Conservation (phyloP, 2,888 invertebrate species). For the Phortica okadai region DNA sequence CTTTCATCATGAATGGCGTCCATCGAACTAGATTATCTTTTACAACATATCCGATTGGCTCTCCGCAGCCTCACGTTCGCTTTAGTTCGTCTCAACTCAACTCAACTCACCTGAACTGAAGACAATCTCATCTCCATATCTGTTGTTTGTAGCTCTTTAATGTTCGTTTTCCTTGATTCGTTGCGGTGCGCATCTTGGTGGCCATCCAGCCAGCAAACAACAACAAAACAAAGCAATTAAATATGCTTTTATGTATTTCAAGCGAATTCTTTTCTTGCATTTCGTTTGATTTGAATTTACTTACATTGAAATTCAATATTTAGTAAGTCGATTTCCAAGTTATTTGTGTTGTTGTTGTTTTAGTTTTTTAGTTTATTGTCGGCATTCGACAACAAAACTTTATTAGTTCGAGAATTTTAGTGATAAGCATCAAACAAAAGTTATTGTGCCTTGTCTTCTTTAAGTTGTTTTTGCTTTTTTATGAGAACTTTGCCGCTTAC, state of each 20-base stretch:
- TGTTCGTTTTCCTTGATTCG: too few relatives aligned
- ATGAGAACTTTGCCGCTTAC: not conserved
- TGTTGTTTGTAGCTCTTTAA: not conserved
- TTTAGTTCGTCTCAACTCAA: not conserved
- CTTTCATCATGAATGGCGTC: not conserved
- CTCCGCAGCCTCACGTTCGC: not conserved
- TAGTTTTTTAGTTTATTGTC: not conserved
- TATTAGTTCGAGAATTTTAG: slow-evolving; percentile 14
- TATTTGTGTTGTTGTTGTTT: slow-evolving; percentile 49
- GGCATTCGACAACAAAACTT: not conserved
- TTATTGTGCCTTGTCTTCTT: not conserved
- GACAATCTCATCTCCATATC: not conserved
- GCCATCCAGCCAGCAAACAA: too few relatives aligned
- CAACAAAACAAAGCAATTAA: slow-evolving; percentile 56
- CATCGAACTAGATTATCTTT: not conserved
- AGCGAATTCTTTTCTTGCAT: slow-evolving; percentile 52
- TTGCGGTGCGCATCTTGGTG: too few relatives aligned
- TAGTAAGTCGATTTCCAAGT: slow-evolving; percentile 65
- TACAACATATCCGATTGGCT: slow-evolving; percentile 15
- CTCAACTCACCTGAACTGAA: too few relatives aligned
- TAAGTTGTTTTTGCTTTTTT: too few relatives aligned
- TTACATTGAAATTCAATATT: slow-evolving; percentile 73
- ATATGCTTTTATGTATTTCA: slow-evolving; percentile 66
- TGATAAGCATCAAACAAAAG: slow-evolving; percentile 7
- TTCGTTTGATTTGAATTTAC: slow-evolving; percentile 64